Evolutionary conservation across 1,140 invertebrate genomes (phyloP).

Genomic region (Drosophila prosaltans): DNA sequence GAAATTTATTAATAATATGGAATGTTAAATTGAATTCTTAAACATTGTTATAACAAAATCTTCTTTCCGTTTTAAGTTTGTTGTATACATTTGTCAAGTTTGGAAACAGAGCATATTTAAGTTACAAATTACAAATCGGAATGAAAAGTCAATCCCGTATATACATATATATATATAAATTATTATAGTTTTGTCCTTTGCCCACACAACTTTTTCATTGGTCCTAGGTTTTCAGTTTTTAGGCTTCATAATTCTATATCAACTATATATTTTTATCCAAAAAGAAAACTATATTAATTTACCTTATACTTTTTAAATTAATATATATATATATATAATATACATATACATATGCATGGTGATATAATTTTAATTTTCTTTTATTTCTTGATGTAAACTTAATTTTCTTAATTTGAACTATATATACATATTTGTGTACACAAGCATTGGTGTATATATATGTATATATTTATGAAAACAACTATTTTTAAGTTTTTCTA

Average conservation of each 20-base stretch:
- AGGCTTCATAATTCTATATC: conserved; percentile 56
- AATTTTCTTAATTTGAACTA: conserved; percentile 43
- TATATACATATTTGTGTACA: neutral
- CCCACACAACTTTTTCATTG: conserved; percentile 34
- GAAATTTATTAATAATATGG: too few species aligned
- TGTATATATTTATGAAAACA: conserved; percentile 37
- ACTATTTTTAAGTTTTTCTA: conserved; percentile 59
- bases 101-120: neutral
- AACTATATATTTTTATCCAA: conserved; percentile 46
- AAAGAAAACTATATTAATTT: conserved; percentile 43
- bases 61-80: neutral
- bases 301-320: conserved; percentile 43
- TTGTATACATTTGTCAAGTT: neutral
- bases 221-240: conserved; percentile 62
- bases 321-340: conserved; percentile 43
- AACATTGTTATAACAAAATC: neutral
- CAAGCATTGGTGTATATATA: neutral
- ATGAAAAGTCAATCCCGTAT: neutral
- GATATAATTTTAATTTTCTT: conserved; percentile 79
- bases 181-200: conserved; percentile 18
- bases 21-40: neutral
- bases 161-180: neutral
- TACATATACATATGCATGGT: conserved; percentile 68
- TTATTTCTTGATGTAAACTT: conserved; percentile 61
- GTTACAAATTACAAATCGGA: neutral